Evolutionary conservation across 2,888 invertebrate genomes (phyloP).

Genomic region (Coremacera marginata): DNA sequence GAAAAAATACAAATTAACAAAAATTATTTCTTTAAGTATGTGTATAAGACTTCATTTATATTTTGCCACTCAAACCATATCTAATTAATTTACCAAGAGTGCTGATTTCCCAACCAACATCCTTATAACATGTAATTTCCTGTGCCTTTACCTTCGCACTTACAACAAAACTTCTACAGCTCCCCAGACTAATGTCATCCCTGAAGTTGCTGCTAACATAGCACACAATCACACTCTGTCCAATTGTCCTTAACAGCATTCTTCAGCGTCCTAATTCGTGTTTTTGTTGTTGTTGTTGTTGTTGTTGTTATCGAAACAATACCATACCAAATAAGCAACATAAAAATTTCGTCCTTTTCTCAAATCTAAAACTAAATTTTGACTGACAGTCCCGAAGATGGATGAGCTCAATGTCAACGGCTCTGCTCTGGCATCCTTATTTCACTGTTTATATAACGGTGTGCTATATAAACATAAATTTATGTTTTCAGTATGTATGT

Average conservation of each 20-base stretch:
- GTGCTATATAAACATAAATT: slow-evolving; percentile 19
- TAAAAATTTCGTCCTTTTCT: slow-evolving; percentile 38
- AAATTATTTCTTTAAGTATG: too few relatives aligned
- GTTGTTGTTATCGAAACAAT: neutral
- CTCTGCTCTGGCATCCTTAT: slow-evolving; percentile 26
- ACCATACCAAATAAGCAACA: slow-evolving; percentile 16
- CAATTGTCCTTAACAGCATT: slow-evolving; percentile 30
- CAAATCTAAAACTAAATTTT: slow-evolving; percentile 42
- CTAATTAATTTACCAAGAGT: neutral
- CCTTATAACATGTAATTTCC: slow-evolving; percentile 4
- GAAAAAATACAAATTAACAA: neutral
- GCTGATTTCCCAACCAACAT: neutral
- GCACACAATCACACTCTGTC: slow-evolving; percentile 33
- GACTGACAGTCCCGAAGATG: slow-evolving; percentile 59
- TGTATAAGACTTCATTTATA: neutral
- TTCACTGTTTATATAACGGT: neutral
- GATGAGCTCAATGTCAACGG: slow-evolving; percentile 55
- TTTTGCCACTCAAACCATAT: neutral
- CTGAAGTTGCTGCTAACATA: neutral
- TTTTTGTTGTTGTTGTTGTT: neutral
- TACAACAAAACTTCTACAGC: neutral
- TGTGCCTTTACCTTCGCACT: slow-evolving; percentile 12
- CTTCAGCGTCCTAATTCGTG: neutral
- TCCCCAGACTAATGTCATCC: neutral
- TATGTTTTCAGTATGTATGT: neutral